A percentile compares a stretch with the other conserved stretches of the same genome.
Evolutionary conservation across 1,140 invertebrate genomes (phyloP).

Genomic region (Drosophila saltans): DNA sequence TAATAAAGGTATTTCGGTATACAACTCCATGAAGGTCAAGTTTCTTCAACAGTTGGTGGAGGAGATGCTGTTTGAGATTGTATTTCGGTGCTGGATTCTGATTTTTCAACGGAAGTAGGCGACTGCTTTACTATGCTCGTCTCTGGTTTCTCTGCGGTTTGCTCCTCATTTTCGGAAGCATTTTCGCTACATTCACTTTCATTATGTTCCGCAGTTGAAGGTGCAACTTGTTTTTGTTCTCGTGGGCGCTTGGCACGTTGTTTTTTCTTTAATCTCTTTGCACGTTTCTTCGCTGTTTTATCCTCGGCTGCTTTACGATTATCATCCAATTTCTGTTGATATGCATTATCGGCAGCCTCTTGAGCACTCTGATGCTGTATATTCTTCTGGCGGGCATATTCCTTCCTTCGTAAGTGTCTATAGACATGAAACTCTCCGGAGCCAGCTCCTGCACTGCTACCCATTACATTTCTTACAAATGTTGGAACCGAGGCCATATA

Average conservation of each 20-base stretch:
- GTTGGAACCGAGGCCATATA: constrained; percentile 92
- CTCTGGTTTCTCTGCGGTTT: neutral
- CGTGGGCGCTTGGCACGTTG: constrained; percentile 76
- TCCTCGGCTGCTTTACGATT: constrained; percentile 91
- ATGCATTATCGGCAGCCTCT: constrained; percentile 93
- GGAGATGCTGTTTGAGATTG: too few species aligned
- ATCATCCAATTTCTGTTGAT: constrained; percentile 91
- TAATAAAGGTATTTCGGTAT: constrained; percentile 29
- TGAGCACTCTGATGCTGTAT: constrained; percentile 92
- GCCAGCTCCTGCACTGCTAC: constrained; percentile 98
- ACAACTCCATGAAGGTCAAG: neutral
- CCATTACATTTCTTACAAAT: constrained; percentile 99
- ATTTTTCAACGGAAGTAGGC: too few species aligned
- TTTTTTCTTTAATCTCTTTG: constrained; percentile 92
- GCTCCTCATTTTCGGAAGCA: constrained; percentile 23
- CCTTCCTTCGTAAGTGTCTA: constrained; percentile 95
- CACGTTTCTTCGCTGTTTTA: constrained; percentile 92
- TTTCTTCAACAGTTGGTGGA: neutral
- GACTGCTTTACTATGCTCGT: neutral
- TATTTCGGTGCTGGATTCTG: neutral
- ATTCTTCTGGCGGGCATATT: constrained; percentile 96
- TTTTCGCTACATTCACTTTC: constrained; percentile 39
- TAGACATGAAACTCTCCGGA: constrained; percentile 99
- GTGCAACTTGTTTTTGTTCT: constrained; percentile 33
- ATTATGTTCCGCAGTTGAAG: constrained; percentile 3